phyloP scores from a whole-genome alignment of 1,140 invertebrate genomes.

The Bombus superbus region DNA sequence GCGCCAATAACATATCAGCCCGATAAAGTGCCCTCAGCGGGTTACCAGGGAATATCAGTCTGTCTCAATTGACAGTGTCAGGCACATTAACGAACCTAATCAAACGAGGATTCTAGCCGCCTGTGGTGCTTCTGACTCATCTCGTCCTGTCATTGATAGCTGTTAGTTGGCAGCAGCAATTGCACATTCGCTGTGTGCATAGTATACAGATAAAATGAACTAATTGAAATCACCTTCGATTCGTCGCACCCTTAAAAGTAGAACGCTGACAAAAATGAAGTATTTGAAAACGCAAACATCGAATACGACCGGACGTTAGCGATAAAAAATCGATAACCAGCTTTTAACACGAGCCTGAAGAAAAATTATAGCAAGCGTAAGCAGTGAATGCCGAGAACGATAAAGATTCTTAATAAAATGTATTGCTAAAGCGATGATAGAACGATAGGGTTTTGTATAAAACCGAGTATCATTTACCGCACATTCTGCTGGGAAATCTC shows the following conservation, averaged over 20 bases:
- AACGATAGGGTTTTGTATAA: not conserved
- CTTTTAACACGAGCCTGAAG: not conserved
- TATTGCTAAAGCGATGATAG: not conserved
- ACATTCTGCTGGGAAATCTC: not conserved
- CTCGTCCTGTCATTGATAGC: slow-evolving; percentile 26
- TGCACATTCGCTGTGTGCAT: not conserved
- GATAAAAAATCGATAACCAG: not conserved
- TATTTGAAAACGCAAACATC: not conserved
- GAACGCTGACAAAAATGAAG: not conserved
- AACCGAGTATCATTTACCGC: not conserved
- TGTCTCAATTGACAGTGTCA: slow-evolving; percentile 39
- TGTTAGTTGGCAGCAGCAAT: not conserved
- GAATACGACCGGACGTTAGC: not conserved
- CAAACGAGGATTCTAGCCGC: slow-evolving; percentile 31
- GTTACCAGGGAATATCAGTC: slow-evolving; percentile 13
- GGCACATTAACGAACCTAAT: slow-evolving; percentile 56
- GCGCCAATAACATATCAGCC: slow-evolving; percentile 31
- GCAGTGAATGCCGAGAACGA: not conserved
- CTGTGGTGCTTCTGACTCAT: slow-evolving; percentile 20
- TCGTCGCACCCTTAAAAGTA: not conserved
- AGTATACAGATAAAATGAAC: not conserved
- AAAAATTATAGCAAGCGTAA: not conserved
- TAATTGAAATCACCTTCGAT: not conserved
- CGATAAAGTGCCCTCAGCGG: slow-evolving; percentile 16
- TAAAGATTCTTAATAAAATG: not conserved